Evolutionary conservation across 2,113 vertebrate species (phyloP).

Genomic region (Brachyistius frenatus): DNA sequence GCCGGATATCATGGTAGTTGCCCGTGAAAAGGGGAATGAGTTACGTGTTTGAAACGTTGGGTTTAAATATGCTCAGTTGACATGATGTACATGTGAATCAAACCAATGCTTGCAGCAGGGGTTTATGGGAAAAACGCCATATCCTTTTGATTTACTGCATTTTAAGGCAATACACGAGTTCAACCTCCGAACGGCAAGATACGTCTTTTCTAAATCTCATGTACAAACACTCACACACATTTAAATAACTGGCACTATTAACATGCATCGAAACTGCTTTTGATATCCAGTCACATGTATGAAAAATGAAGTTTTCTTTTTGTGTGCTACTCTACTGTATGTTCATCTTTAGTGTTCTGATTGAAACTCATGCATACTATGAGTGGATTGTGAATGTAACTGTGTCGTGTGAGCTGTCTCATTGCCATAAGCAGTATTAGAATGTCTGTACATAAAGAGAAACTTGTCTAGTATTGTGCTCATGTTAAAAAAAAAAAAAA

Average conservation of each 20-base stretch:
- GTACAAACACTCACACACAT: constrained; percentile 55
- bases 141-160: constrained; percentile 73
- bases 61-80: constrained; percentile 51
- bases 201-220: constrained; percentile 70
- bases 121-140: constrained; percentile 75
- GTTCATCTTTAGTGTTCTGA: constrained; percentile 75
- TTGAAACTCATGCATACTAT: constrained; percentile 73
- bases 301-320: constrained; percentile 48
- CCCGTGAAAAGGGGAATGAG: constrained; percentile 38
- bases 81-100: constrained; percentile 53
- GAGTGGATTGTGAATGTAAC: constrained; percentile 85
- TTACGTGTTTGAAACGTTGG: constrained; percentile 44
- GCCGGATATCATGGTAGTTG: constrained; percentile 32
- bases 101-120: constrained; percentile 62
- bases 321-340: constrained; percentile 68
- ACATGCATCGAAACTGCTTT: constrained; percentile 70
- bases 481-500: constrained; percentile 69
- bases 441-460: constrained; percentile 86
- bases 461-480: constrained; percentile 83
- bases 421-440: constrained; percentile 88
- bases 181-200: constrained; percentile 45
- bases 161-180: constrained; percentile 72
- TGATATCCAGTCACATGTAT: constrained; percentile 64
- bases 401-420: constrained; percentile 82
- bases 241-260: constrained; percentile 53